These are phyloP conservation scores for Sclerurus mexicanus DNA, from an alignment of 2,113 vertebrate species.

Conservation along the genomic window DNA sequence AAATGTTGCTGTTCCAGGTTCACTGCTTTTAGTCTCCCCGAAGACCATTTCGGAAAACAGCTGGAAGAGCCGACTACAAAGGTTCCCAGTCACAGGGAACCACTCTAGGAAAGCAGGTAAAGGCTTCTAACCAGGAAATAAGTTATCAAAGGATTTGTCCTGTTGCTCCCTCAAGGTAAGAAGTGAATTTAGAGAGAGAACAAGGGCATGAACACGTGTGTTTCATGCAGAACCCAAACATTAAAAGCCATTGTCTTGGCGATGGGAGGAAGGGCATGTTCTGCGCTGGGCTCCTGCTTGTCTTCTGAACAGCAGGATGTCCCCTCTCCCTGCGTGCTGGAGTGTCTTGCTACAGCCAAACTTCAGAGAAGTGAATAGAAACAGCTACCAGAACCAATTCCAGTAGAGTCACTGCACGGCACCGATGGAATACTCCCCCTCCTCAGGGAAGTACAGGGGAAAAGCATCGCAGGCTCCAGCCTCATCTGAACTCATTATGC, in stretches of 20 bases:
- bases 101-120: slow-evolving; percentile 56
- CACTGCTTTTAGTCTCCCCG: slow-evolving; percentile 75
- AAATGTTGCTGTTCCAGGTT: slow-evolving; percentile 77
- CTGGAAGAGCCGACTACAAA: slow-evolving; percentile 67
- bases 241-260: background rate
- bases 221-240: background rate
- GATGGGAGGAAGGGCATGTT: background rate
- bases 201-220: background rate
- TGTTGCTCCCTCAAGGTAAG: background rate
- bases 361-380: background rate
- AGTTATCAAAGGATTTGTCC: slow-evolving; percentile 7
- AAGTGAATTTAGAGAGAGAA: background rate
- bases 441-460: background rate
- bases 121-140: slow-evolving; percentile 26
- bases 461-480: background rate
- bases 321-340: background rate
- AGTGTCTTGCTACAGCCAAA: background rate
- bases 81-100: slow-evolving; percentile 43
- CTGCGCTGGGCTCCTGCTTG: background rate
- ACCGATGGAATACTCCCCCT: background rate
- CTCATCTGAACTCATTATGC: background rate
- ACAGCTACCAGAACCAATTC: background rate
- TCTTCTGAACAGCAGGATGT: background rate
- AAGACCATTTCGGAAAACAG: slow-evolving; percentile 73
- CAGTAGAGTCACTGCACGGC: background rate